Conservation (phyloP, 2,888 invertebrate genomes). For the Notodromas monacha region DNA sequence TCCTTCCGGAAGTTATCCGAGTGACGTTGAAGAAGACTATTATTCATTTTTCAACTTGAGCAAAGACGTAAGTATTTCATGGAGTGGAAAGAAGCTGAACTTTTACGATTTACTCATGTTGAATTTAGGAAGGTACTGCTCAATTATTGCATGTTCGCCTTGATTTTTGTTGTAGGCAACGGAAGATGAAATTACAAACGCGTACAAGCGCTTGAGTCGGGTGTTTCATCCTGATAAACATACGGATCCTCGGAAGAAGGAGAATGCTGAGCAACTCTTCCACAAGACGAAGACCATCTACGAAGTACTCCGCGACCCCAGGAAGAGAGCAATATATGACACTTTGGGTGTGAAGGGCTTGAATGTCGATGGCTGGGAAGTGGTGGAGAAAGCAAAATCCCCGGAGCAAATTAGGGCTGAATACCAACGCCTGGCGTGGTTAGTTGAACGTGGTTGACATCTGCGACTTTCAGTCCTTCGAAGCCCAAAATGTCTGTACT, state of each 20-base stretch:
- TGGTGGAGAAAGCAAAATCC: slow-evolving; percentile 61
- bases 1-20: no score
- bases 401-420: slow-evolving; percentile 86
- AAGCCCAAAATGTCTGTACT: no score
- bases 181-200: slow-evolving; percentile 62
- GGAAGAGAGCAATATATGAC: slow-evolving; percentile 80
- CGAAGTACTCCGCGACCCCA: slow-evolving; percentile 73
- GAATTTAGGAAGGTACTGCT: no score
- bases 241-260: slow-evolving; percentile 39
- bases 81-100: no score
- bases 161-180: slow-evolving; percentile 40
- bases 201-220: slow-evolving; percentile 61
- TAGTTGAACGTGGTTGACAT: slow-evolving; percentile 11
- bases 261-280: slow-evolving; percentile 66
- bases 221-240: slow-evolving; percentile 95
- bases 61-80: no score
- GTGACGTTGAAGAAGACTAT: no score
- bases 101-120: no score
- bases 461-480: no score
- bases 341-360: slow-evolving; percentile 54
- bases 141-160: no score
- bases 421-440: slow-evolving; percentile 39
- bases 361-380: slow-evolving; percentile 79
- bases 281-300: slow-evolving; percentile 73
- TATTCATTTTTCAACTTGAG: not conserved